Percentiles rank a stretch among this genome's conserved stretches.
Conservation (phyloP, 2,797 vertebrate genomes). For the Sebastes ruberrimus region DNA sequence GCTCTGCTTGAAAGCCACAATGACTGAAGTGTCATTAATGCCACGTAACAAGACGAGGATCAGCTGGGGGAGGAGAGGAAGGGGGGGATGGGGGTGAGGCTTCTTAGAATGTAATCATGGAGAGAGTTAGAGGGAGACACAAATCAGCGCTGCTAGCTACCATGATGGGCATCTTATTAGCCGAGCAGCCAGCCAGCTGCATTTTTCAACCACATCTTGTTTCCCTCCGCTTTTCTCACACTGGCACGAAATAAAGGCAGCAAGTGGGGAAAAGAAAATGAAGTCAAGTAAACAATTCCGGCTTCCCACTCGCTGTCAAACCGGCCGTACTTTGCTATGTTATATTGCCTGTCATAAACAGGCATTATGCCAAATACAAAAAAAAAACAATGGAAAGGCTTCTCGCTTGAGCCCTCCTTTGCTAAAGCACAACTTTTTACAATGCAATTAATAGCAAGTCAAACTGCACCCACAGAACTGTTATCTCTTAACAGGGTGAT, state of each 20-base stretch:
- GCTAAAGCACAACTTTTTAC: constrained; percentile 77
- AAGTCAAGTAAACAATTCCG: constrained; percentile 88
- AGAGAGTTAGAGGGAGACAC: constrained; percentile 88
- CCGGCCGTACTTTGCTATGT: constrained; percentile 77
- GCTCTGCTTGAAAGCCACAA: constrained; percentile 96
- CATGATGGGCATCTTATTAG: constrained; percentile 95
- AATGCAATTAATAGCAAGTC: constrained; percentile 74
- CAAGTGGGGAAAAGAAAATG: constrained; percentile 81
- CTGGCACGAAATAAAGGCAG: constrained; percentile 84
- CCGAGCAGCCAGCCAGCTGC: constrained; percentile 84
- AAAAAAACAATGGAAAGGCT: constrained; percentile 77
- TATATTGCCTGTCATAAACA: constrained; percentile 85
- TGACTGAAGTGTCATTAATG: constrained; percentile 99
- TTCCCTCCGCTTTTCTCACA: constrained; percentile 80
- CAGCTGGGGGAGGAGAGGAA: constrained; percentile 84
- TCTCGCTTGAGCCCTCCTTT: constrained; percentile 63
- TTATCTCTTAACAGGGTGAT: constrained; percentile 56
- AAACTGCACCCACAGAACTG: constrained; percentile 46
- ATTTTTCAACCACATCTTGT: constrained; percentile 85
- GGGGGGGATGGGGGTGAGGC: constrained; percentile 72
- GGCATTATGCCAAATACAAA: constrained; percentile 83
- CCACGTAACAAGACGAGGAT: constrained; percentile 97
- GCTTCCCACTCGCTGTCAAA: constrained; percentile 86
- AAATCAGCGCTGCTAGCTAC: constrained; percentile 88
- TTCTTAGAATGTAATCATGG: constrained; percentile 97